phyloP scores from a whole-genome alignment of 2,888 invertebrate genomes.

The Platycnemis pennipes region DNA sequence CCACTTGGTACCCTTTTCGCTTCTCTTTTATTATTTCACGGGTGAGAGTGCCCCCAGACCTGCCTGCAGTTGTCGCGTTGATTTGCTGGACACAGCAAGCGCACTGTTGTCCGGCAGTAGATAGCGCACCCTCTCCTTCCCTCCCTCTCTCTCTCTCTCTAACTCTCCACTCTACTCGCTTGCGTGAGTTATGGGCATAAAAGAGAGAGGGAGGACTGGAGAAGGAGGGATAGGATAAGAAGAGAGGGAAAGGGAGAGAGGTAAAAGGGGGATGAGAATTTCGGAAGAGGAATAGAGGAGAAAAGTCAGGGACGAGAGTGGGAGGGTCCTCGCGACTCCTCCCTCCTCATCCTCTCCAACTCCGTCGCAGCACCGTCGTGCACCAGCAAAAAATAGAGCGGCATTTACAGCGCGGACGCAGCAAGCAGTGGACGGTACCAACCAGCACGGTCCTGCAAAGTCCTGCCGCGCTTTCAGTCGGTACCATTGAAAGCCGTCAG shows the following conservation, averaged over 20 bases:
- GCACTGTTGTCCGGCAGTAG: conserved; percentile 48
- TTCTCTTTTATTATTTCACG: conserved; percentile 63
- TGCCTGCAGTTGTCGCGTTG: conserved; percentile 67
- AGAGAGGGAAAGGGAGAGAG: background rate
- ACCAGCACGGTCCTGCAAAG: too few species aligned
- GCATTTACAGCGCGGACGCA: too few species aligned
- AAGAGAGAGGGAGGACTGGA: background rate
- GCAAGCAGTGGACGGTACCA: too few species aligned
- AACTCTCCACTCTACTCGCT: background rate
- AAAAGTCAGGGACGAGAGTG: background rate
- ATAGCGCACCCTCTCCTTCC: background rate
- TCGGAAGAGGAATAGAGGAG: background rate
- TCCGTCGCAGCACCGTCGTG: too few species aligned
- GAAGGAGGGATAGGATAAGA: background rate
- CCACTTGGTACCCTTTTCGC: conserved; percentile 52
- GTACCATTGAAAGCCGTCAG: too few species aligned
- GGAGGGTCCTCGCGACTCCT: too few species aligned
- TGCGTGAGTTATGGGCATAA: conserved; percentile 54
- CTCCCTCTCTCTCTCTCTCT: background rate
- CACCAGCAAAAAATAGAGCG: too few species aligned
- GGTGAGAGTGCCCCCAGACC: conserved; percentile 57
- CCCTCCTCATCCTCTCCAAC: too few species aligned
- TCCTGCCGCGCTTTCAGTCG: too few species aligned
- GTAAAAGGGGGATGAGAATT: background rate
- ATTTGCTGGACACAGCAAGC: conserved; percentile 62